phyloP scores from a whole-genome alignment of 2,888 invertebrate genomes.

The Drosophila pegasa region DNA sequence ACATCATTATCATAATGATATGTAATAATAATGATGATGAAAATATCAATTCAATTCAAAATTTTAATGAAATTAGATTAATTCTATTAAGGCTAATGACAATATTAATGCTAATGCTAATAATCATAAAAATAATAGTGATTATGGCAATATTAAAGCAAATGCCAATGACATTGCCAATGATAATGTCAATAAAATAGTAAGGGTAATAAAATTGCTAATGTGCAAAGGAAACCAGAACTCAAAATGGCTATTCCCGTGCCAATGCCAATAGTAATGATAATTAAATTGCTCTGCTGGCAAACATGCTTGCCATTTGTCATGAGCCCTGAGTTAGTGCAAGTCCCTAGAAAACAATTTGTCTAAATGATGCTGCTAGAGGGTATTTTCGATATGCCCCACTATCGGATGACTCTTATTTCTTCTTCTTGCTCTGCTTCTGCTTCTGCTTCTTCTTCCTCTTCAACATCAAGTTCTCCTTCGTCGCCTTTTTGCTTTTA shows the following conservation, averaged over 20 bases:
- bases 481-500: conserved; percentile 20
- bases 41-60: too few species aligned
- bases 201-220: background rate
- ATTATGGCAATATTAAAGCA: background rate
- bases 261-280: background rate
- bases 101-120: background rate
- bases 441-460: conserved; percentile 11
- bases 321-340: background rate
- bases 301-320: background rate
- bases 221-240: too few species aligned
- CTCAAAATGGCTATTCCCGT: background rate
- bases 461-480: conserved; percentile 17
- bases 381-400: conserved; percentile 8
- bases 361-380: background rate
- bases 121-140: background rate
- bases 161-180: background rate
- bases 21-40: background rate
- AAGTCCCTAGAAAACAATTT: background rate
- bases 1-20: too few species aligned
- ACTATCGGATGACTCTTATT: conserved; percentile 3
- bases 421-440: conserved; percentile 6
- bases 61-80: too few species aligned
- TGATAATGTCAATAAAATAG: too few species aligned
- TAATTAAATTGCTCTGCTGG: background rate
- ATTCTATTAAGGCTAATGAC: too few species aligned